Evolutionary conservation across 2,888 invertebrate species (phyloP), one percentile per base, ranked within the genome.

Genomic region (Charanyca ferruginea): DNA sequence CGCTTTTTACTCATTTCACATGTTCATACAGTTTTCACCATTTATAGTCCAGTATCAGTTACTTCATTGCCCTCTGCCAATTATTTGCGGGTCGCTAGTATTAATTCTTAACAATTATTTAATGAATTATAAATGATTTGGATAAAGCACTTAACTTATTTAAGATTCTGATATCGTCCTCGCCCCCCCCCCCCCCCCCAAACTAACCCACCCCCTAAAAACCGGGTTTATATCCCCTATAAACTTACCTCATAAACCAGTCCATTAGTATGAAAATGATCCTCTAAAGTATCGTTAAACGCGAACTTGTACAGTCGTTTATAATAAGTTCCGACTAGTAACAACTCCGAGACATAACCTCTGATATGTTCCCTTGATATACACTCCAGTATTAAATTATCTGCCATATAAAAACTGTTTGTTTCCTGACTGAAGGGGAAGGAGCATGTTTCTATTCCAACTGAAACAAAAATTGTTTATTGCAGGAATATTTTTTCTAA

Each of bases 401-500:
- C 88, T 65, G 89, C 89, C 89, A 96, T 91, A 45, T 85, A 84
- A 79, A 97, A 96, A 45, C 90, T 85, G 47, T 93, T 86, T 2
- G 89, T 83, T 38, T 92, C 90, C n/a, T 91, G 85, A 55, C 90
- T 92, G 73, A 91, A 94, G 0, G 90, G 87, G 81, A 96, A 96
- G 0, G 96, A 95, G 52, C 87, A 94, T 57, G 97, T 96, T 85
- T 96, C 96, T 70, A 97, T 89, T 5, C 97, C 97, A 90, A 96
- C 96, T 96, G 88, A 35, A n/a, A 57, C 51, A 54, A 69, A n/a
- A n/a, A n/a, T n/a, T n/a, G n/a, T n/a, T 11, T 25, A 13, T 7
- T 3, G 23, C 2, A 41, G 1, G 13, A n/a, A 28, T 41, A 22
- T 20, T 38, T 38, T n/a, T 38, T 45, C 22, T 16, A 5, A 1